phyloP scores from a whole-genome alignment of 2,113 vertebrate species.

The Callithrix jacchus region DNA sequence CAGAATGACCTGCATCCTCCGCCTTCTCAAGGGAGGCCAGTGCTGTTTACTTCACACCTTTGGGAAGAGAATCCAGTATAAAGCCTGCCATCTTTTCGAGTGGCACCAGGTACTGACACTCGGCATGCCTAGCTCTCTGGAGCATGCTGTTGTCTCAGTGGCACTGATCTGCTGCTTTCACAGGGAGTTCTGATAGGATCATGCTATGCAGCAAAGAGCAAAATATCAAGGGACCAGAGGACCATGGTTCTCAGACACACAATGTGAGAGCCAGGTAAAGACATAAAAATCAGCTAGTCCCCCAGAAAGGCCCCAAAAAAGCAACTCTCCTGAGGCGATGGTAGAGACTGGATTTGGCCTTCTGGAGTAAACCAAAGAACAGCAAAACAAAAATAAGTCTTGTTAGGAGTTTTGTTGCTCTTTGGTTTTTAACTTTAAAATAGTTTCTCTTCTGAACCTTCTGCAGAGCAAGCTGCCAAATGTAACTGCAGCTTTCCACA shows the following conservation, averaged over 20 bases:
- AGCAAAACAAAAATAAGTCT: neutral
- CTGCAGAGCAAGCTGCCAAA: neutral
- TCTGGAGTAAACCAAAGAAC: neutral
- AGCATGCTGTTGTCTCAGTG: neutral
- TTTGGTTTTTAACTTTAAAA: neutral
- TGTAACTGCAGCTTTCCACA: neutral
- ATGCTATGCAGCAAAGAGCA: neutral
- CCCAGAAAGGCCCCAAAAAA: neutral
- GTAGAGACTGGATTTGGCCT: neutral
- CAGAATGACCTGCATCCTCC: neutral
- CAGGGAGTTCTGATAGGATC: neutral
- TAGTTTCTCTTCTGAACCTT: neutral
- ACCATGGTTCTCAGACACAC: neutral
- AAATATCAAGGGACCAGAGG: neutral
- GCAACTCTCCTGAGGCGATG: neutral
- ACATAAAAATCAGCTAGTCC: neutral
- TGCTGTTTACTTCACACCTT: neutral
- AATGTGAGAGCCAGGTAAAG: neutral
- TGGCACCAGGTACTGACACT: neutral
- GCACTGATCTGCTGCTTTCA: neutral
- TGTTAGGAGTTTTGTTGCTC: neutral
- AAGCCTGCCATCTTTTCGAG: neutral
- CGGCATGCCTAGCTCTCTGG: rapidly evolving
- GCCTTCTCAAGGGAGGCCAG: neutral
- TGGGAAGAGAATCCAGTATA: neutral